These are phyloP conservation scores for Sphaeramia orbicularis DNA, from an alignment of 2,797 vertebrate species.

Conservation along the genomic window DNA sequence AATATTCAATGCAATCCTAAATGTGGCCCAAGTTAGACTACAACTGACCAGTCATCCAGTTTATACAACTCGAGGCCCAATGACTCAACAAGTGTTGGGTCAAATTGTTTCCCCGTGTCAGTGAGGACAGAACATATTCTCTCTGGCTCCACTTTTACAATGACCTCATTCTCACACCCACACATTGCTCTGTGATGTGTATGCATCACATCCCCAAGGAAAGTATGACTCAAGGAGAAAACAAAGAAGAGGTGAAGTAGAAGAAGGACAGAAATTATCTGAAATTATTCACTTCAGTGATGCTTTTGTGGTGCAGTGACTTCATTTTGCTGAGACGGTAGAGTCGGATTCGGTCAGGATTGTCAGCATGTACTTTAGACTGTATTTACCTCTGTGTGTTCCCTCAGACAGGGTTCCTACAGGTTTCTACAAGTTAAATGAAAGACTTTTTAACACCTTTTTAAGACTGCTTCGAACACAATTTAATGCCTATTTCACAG, in stretches of 20 bases:
- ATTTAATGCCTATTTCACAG: too few species aligned
- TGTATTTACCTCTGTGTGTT: not conserved
- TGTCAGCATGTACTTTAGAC: not conserved
- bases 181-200: conserved; percentile 29
- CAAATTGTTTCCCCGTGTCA: conserved; percentile 43
- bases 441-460: too few species aligned
- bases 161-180: conserved; percentile 67
- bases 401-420: too few species aligned
- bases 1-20: not conserved
- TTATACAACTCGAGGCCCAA: conserved; percentile 9
- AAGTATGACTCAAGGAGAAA: conserved; percentile 28
- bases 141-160: conserved; percentile 38
- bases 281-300: conserved; percentile 50
- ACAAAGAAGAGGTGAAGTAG: conserved; percentile 11
- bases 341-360: not conserved
- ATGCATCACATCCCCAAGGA: conserved; percentile 35
- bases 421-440: too few species aligned
- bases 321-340: conserved; percentile 37
- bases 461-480: too few species aligned
- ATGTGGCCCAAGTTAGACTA: not conserved
- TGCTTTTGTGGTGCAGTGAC: conserved; percentile 29
- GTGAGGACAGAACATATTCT: conserved; percentile 47
- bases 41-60: conserved; percentile 36
- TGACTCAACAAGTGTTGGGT: conserved; percentile 41
- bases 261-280: conserved; percentile 7